These are phyloP conservation scores for Chromobotia macracanthus DNA, from an alignment of 2,797 vertebrate genomes.

Conservation along the genomic window DNA sequence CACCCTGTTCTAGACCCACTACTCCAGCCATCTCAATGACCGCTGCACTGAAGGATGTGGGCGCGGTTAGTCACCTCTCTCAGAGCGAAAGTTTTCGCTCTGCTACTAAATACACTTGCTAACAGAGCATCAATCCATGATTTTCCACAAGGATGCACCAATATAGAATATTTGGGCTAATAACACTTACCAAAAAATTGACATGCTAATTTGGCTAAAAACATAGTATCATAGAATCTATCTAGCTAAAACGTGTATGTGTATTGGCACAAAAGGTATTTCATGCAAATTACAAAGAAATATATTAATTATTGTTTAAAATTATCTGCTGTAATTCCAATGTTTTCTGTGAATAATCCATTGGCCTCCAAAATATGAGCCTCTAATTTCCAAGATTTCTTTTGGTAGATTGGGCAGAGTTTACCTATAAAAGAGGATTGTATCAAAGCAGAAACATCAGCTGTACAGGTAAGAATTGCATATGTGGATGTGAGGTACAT, in stretches of 20 bases:
- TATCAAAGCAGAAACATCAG: slow-evolving; percentile 70
- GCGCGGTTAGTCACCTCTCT: slow-evolving; percentile 81
- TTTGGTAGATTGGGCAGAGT: slow-evolving; percentile 64
- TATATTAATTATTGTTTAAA: not conserved
- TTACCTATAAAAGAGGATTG: slow-evolving; percentile 73
- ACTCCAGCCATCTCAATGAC: slow-evolving; percentile 89
- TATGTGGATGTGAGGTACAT: not conserved
- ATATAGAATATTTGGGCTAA: too few relatives aligned
- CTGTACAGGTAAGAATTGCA: slow-evolving; percentile 66
- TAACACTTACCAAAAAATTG: too few relatives aligned
- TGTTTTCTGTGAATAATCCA: not conserved
- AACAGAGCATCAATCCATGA: not conserved
- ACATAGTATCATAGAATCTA: too few relatives aligned
- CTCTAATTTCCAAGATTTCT: not conserved
- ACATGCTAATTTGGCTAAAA: too few relatives aligned
- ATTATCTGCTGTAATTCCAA: not conserved
- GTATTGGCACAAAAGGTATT: too few relatives aligned
- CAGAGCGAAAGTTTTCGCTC: not conserved
- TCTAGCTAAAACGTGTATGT: too few relatives aligned
- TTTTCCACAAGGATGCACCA: not conserved
- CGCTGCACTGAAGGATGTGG: slow-evolving; percentile 92
- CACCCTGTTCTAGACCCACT: slow-evolving; percentile 67
- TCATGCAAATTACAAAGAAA: too few relatives aligned
- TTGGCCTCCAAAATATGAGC: not conserved
- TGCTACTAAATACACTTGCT: not conserved